A percentile compares a stretch with the other conserved stretches of the same genome.
phyloP scores from a whole-genome alignment of 2,888 invertebrate species.

The Drosophila setosimentum region DNA sequence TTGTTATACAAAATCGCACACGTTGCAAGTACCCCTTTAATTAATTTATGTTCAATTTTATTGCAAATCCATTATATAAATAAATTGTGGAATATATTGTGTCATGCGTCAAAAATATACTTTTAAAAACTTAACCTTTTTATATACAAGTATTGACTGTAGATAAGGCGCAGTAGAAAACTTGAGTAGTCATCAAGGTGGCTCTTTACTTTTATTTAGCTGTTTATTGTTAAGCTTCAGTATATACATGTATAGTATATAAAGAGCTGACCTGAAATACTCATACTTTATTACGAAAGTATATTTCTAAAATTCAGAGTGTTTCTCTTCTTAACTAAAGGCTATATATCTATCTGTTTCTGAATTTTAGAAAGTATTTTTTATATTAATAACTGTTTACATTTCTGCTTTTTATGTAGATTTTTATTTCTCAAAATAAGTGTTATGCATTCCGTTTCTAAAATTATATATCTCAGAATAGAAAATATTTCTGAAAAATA shows the following conservation, averaged over 20 bases:
- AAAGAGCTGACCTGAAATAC: not conserved
- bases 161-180: not conserved
- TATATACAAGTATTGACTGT: not conserved
- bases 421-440: not conserved
- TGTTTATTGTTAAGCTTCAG: not conserved
- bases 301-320: not conserved
- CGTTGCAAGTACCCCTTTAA: not conserved
- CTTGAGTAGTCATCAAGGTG: not conserved
- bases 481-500: not conserved
- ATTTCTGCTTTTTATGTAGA: not conserved
- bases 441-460: not conserved
- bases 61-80: not conserved
- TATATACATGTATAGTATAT: not conserved
- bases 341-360: not conserved
- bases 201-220: not conserved
- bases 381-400: not conserved
- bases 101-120: not conserved
- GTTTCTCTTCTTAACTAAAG: not conserved
- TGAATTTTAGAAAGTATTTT: not conserved
- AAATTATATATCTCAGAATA: not conserved
- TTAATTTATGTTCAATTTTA: not conserved
- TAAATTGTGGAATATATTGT: not conserved
- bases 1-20: conserved; percentile 2
- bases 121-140: not conserved
- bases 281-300: not conserved